phyloP scores from a whole-genome alignment of 2,113 vertebrate genomes.

The Vulpes ferrilata region DNA sequence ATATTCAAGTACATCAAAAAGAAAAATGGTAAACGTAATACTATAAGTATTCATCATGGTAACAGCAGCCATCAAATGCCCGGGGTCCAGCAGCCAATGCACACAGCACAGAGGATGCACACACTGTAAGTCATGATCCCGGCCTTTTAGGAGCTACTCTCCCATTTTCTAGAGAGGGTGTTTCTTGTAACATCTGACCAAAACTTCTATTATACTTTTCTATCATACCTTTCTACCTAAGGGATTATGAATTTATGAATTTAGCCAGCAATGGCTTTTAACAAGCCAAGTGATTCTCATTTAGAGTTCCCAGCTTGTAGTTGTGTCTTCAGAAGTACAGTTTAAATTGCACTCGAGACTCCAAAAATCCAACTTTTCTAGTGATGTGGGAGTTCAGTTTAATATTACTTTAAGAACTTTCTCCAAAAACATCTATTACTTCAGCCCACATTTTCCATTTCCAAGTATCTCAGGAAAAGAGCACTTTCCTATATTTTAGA shows the following conservation, averaged over 20 bases:
- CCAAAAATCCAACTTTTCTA: not conserved
- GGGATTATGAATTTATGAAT: not conserved
- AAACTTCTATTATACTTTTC: not conserved
- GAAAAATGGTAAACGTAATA: not conserved
- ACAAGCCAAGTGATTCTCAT: conserved; percentile 31
- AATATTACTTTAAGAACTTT: not conserved
- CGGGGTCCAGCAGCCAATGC: not conserved
- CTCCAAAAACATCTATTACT: not conserved
- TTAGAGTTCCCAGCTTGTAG: not conserved
- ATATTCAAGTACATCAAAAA: not conserved
- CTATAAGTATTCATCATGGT: not conserved
- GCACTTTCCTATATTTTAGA: not conserved
- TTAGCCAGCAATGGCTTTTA: not conserved
- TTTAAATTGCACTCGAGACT: not conserved
- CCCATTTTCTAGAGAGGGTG: not conserved
- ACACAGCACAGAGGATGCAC: not conserved
- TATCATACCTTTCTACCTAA: not conserved
- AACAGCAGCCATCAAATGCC: not conserved
- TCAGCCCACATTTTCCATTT: not conserved
- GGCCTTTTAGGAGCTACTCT: not conserved
- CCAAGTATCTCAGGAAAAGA: not conserved
- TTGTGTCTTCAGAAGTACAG: not conserved
- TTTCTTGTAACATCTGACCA: not conserved
- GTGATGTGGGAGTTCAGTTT: not conserved
- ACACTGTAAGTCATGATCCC: accelerated